A percentile compares a stretch with the other conserved stretches of the same genome.
Conservation (phyloP, 2,113 vertebrate species). For the Callipepla californica region DNA sequence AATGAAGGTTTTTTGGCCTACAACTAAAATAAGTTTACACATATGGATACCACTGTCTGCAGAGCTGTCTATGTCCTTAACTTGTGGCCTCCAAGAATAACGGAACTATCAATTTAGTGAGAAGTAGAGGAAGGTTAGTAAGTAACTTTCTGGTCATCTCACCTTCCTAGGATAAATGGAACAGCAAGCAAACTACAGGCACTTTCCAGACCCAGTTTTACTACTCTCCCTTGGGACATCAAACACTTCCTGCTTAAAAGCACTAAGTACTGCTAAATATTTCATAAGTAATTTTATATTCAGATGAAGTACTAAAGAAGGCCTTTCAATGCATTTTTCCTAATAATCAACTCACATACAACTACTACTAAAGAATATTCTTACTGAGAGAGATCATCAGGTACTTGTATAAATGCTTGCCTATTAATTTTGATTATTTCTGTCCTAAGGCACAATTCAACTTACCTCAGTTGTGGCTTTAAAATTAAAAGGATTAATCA, state of each 20-base stretch:
- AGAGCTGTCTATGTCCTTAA: neutral
- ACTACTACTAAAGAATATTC: conserved; percentile 2
- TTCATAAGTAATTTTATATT: conserved; percentile 55
- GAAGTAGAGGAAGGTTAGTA: conserved; percentile 32
- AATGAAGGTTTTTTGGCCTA: accelerated
- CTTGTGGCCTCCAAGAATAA: neutral
- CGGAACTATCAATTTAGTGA: conserved; percentile 49
- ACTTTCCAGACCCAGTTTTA: conserved; percentile 54
- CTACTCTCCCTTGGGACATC: conserved; percentile 1
- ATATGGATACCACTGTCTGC: neutral
- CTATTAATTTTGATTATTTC: neutral
- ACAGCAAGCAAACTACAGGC: neutral
- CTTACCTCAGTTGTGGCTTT: neutral
- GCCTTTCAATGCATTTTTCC: conserved; percentile 56
- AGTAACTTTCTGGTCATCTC: neutral
- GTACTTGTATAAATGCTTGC: neutral
- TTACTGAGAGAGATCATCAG: neutral
- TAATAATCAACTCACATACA: conserved; percentile 46
- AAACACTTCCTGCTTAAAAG: conserved; percentile 73
- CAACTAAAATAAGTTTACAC: neutral
- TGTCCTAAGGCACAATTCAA: neutral
- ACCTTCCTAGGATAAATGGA: neutral
- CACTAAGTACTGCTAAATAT: conserved; percentile 72
- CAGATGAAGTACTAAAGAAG: conserved; percentile 22
- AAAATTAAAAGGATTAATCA: neutral